A percentile compares a stretch with the other conserved stretches of the same genome.
These are phyloP conservation scores for Grallaria varia DNA, from an alignment of 2,113 vertebrate species.

Conservation along the genomic window DNA sequence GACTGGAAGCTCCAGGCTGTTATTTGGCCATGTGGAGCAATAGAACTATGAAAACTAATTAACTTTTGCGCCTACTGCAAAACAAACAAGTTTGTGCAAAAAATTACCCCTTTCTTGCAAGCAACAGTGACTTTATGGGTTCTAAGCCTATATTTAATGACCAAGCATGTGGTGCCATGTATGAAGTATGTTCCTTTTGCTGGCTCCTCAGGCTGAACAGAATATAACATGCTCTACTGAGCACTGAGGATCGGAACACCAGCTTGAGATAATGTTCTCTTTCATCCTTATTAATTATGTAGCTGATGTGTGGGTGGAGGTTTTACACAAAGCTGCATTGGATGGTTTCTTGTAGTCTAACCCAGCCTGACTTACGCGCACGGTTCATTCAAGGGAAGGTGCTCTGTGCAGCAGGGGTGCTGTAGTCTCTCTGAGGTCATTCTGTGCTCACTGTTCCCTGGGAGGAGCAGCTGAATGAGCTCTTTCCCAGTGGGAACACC, in stretches of 20 bases:
- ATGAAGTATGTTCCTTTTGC: background rate
- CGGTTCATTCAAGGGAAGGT: background rate
- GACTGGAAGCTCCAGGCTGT: background rate
- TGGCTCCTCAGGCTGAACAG: background rate
- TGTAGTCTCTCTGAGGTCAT: background rate
- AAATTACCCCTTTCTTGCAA: background rate
- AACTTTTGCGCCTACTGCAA: constrained; percentile 13
- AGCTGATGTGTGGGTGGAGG: background rate
- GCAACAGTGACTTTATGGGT: background rate
- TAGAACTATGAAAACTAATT: constrained; percentile 53
- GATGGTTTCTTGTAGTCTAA: background rate
- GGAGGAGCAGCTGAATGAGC: background rate
- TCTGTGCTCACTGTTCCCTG: background rate
- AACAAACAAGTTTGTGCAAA: constrained; percentile 20
- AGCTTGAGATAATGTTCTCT: background rate
- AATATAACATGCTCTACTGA: background rate
- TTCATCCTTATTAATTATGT: constrained; percentile 34
- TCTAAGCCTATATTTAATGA: constrained; percentile 9
- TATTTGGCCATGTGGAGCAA: constrained; percentile 29
- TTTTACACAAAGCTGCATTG: background rate
- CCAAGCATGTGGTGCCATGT: background rate
- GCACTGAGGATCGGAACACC: background rate
- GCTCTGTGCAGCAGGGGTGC: background rate
- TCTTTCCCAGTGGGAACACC: background rate
- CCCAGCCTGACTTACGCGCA: background rate